Evolutionary conservation across 2,797 vertebrate species (phyloP).

Genomic region (Vireo griseus): DNA sequence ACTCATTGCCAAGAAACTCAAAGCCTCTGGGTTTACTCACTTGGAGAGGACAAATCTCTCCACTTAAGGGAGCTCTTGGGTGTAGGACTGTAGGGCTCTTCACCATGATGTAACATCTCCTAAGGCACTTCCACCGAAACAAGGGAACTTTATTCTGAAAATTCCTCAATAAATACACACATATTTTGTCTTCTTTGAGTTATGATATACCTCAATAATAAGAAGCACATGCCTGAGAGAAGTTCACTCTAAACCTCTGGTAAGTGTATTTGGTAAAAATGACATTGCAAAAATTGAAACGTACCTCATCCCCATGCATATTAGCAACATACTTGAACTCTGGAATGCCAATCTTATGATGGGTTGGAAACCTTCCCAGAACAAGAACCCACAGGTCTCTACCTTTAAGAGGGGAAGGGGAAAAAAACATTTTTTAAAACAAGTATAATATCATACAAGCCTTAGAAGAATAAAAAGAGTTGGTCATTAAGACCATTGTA

Average conservation of each 20-base stretch:
- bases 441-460: conserved; percentile 25
- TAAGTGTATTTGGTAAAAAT: conserved; percentile 14
- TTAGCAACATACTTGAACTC: conserved; percentile 98
- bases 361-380: conserved; percentile 83
- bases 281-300: conserved; percentile 56
- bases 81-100: not conserved
- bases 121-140: not conserved
- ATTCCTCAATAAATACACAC: not conserved
- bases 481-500: not conserved
- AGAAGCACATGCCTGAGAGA: not conserved
- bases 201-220: not conserved
- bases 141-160: not conserved
- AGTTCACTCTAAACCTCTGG: not conserved
- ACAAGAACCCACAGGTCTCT: conserved; percentile 93
- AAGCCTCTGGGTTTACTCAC: not conserved
- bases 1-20: not conserved
- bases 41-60: not conserved
- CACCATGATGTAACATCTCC: not conserved
- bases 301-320: conserved; percentile 98
- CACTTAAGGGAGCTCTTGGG: not conserved
- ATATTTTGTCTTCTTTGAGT: not conserved
- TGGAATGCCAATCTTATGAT: conserved; percentile 89
- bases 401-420: conserved; percentile 77
- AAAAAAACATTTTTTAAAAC: conserved; percentile 53
- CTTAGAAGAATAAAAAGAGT: not conserved